A percentile compares a stretch with the other conserved stretches of the same genome.
These are phyloP conservation scores for silkworm (Bombyx mori) DNA, from an alignment of 1,140 invertebrate species.

Conservation along the genomic window DNA sequence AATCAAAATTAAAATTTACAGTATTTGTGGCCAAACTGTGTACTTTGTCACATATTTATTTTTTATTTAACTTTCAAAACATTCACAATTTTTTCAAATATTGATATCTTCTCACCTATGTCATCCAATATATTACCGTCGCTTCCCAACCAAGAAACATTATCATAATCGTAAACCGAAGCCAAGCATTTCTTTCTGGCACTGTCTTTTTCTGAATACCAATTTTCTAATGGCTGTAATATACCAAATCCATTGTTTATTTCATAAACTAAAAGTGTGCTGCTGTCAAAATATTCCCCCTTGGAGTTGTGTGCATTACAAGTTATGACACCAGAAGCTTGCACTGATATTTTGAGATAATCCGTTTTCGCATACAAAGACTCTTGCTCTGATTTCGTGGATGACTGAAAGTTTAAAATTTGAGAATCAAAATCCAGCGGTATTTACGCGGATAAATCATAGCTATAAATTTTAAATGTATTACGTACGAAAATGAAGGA, in stretches of 20 bases:
- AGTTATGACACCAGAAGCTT: slow-evolving; percentile 34
- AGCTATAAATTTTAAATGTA: too few relatives aligned
- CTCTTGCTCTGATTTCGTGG: slow-evolving; percentile 4
- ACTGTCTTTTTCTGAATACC: slow-evolving; percentile 41
- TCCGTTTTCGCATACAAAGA: slow-evolving; percentile 29
- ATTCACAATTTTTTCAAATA: background rate
- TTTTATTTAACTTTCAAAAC: too few relatives aligned
- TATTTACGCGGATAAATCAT: background rate
- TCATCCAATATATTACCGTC: slow-evolving; percentile 16
- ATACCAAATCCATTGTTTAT: slow-evolving; percentile 45
- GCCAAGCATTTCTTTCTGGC: slow-evolving; percentile 39
- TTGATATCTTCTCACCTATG: slow-evolving; percentile 17
- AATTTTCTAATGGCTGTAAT: slow-evolving; percentile 18
- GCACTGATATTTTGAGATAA: slow-evolving; percentile 21
- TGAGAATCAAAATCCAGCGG: slow-evolving; percentile 1
- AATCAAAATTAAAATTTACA: too few relatives aligned
- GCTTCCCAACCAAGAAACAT: slow-evolving; percentile 37
- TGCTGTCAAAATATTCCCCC: background rate
- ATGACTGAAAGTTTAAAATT: slow-evolving; percentile 18
- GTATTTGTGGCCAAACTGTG: background rate
- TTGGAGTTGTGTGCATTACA: slow-evolving; percentile 30
- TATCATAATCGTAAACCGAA: slow-evolving; percentile 38
- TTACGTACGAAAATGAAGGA: too few relatives aligned
- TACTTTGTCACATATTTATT: background rate
- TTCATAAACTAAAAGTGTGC: slow-evolving; percentile 38